Base-by-base conservation (phyloP, 64 coral and sea anemone genomes). In the Platygyra sinensis region DNA sequence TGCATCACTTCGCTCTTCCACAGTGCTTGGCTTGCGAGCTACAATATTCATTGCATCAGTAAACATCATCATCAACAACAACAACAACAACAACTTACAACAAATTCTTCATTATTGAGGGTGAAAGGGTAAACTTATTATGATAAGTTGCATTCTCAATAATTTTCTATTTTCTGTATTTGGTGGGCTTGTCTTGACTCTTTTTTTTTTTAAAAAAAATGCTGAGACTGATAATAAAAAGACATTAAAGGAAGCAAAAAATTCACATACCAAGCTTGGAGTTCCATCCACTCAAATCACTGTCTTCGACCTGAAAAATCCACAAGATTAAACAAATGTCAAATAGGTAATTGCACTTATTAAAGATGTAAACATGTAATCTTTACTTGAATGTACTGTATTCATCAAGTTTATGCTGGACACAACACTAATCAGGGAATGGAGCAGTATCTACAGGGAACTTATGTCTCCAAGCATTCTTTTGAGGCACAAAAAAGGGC, bases 1-100 rank as follows among this genome's bases (percentile, higher is more conserved):
- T 59, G 94, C 90, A 46, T 99, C 97, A 96, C 91, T 99, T 46
- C 97, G 88, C 52, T 99, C 97, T 85, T 99, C 97, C 28, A 99
- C 80, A 78, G 97, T 94, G 72, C 95, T 96, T 93, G 91, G 95
- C 62, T 94, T 96, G n/a, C 77, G 88, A 20, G 63, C 95, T 96
- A 50, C 4, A 69, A 54, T 22, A 52, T 33, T 72, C 24, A 72
- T 31, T 79, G 15, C 46, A 8, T 36, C 16, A 29, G 7, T 39
- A 52, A 17, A 73, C 32, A 73, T 1, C 72, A 12, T 1, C 33
- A 36, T 1, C 33, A 36, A 36, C 33, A 36, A 36, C 12, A 36
- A 38, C 27, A 69, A 19, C 36, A 39, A 0, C n/a, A n/a, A n/a
- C n/a, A n/a, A n/a, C n/a, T n/a, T n/a, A n/a, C n/a, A n/a, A n/a